Evolutionary conservation across 1,140 invertebrate genomes (phyloP), one percentile per base, ranked within the genome.

Genomic region (Forficula auricularia): DNA sequence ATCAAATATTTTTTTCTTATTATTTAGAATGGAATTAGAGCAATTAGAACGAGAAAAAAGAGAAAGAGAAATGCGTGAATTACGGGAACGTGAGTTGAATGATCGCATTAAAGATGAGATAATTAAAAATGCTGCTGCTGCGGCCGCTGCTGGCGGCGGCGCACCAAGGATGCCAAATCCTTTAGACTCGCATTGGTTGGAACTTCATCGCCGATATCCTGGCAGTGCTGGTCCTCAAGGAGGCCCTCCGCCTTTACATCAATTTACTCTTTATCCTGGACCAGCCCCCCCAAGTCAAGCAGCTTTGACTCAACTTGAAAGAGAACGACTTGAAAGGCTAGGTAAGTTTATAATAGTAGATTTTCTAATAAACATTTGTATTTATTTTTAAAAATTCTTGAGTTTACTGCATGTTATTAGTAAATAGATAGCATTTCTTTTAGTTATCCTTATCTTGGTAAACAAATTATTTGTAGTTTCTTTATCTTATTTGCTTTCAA

Each of bases 161-260:
- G 60, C 61, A 43, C 66, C 68, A 35, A 70, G 76, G 48, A 52
- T 61, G 42, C 68, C 80, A 2, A 71, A 65, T 31, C 64, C 72
- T 2, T 68, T 91, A 38, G 88, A 94, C 61, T 82, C 84, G 0
- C 85, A 91, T 57, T 92, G 86, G 86, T 58, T 92, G 39, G 90
- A 94, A 54, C 72, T 89, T 53, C 85, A 89, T 54, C 66, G 87
- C 50, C 71, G 85, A 55, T 71, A 64, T 51, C 54, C 54, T 8
- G 54, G 56, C 16, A 54, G 55, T 13, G 52, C 53, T 13, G 50
- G 44, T 9, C 55, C 52, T 16, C 49, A 37, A 22, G 43, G 36
- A 8, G 10, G 16, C 13, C 16, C 40, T 3, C 30, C 41, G 19
- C 34, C 43, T 57, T 63, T 62, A 55, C 81, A 63, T 58, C 73